Percentiles rank a stretch among this genome's conserved stretches.
phyloP scores from a whole-genome alignment of 2,888 invertebrate genomes.

The Harmothoe impar region DNA sequence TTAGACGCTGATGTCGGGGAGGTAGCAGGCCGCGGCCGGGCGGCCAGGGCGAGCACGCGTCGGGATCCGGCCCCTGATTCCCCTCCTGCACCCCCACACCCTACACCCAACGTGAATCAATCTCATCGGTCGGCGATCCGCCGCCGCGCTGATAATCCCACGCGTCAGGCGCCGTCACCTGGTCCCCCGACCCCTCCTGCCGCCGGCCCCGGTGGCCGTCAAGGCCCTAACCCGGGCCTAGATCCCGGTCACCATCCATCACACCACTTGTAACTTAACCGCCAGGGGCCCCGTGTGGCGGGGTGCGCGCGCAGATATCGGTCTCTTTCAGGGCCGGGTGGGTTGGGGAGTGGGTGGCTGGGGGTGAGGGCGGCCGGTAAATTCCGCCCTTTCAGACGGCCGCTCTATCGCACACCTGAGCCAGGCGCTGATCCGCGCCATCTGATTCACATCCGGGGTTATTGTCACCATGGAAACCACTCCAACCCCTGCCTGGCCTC shows the following conservation, averaged over 20 bases:
- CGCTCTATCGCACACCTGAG: conserved; percentile 54
- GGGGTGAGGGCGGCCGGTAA: not conserved
- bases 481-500: not conserved
- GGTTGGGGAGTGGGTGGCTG: not conserved
- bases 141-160: conserved; percentile 34
- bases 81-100: not conserved
- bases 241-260: conserved; percentile 45
- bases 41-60: not conserved
- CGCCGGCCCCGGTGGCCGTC: not conserved
- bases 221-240: conserved; percentile 52
- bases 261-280: conserved; percentile 41
- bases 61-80: not conserved
- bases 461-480: conserved; percentile 60
- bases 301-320: not conserved
- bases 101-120: conserved; percentile 52
- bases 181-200: conserved; percentile 49
- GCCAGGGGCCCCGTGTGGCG: not conserved
- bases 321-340: conserved; percentile 11
- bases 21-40: not conserved
- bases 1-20: conserved; percentile 59
- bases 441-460: conserved; percentile 61
- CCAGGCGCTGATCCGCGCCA: conserved; percentile 45
- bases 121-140: conserved; percentile 32
- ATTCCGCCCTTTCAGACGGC: conserved; percentile 40
- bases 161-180: conserved; percentile 53